Evolutionary conservation across 2,888 invertebrate species (phyloP).

Genomic region (Phoenoteleia sp.): DNA sequence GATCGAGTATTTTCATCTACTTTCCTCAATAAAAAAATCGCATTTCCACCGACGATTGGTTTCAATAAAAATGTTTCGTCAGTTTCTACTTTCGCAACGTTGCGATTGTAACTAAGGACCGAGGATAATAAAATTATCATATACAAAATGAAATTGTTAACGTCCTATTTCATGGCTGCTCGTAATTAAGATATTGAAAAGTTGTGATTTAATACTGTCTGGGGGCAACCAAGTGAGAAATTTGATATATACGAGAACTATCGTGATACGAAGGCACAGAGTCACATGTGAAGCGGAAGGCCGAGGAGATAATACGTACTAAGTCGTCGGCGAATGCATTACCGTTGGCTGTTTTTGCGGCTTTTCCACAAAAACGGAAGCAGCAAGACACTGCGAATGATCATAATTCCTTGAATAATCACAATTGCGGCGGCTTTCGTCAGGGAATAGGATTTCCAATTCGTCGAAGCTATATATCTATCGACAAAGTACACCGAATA

Average conservation of each 20-base stretch:
- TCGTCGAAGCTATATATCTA: conserved; percentile 16
- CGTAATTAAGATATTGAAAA: conserved; percentile 31
- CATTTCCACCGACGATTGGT: conserved; percentile 8
- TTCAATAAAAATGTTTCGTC: not conserved
- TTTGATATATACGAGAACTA: conserved; percentile 54
- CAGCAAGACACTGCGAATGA: conserved; percentile 8
- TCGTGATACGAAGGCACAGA: conserved; percentile 23
- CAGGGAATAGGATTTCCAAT: conserved; percentile 34
- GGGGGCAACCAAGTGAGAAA: conserved; percentile 34
- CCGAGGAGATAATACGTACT: conserved; percentile 44
- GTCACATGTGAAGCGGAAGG: conserved; percentile 45
- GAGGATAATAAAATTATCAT: too few species aligned
- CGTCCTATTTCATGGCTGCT: not conserved
- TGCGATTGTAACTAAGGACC: too few species aligned
- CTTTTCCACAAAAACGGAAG: conserved; percentile 2
- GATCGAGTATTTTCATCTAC: conserved; percentile 15
- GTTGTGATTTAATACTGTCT: conserved; percentile 23
- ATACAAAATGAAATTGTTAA: too few species aligned
- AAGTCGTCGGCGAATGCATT: conserved; percentile 45
- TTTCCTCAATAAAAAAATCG: conserved; percentile 5
- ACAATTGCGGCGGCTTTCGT: conserved; percentile 29
- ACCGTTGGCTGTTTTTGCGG: conserved; percentile 24
- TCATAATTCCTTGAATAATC: conserved; percentile 45
- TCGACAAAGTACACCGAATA: conserved; percentile 32
- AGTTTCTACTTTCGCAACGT: not conserved